phyloP scores from a whole-genome alignment of 2,888 invertebrate species.

The Meiosimyza decipiens region DNA sequence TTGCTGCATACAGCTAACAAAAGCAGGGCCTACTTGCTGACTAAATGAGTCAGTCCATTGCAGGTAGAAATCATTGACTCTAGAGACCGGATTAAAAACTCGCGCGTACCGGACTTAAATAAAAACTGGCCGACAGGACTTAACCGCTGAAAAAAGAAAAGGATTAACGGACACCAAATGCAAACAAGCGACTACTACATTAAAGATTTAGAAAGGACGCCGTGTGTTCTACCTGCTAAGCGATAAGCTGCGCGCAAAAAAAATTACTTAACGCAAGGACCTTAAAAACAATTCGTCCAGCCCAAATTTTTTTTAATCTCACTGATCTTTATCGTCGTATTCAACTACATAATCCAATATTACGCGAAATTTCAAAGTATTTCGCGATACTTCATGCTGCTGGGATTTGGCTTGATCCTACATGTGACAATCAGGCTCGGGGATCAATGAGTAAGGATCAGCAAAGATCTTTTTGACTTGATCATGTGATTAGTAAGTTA shows the following conservation, averaged over 20 bases:
- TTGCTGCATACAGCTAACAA: too few relatives aligned
- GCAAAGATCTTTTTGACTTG: constrained; percentile 48
- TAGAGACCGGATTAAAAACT: constrained; percentile 52
- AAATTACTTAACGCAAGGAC: constrained; percentile 32
- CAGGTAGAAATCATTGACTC: constrained; percentile 40
- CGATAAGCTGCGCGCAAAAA: neutral
- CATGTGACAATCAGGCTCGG: constrained; percentile 37
- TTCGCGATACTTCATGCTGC: constrained; percentile 15
- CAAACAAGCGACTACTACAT: neutral
- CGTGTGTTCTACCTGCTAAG: neutral
- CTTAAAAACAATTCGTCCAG: constrained; percentile 49
- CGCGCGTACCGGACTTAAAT: constrained; percentile 41
- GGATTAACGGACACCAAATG: constrained; percentile 49
- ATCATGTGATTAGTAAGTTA: constrained; percentile 44
- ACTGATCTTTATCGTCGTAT: constrained; percentile 2
- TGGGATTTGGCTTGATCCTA: constrained; percentile 45
- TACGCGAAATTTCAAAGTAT: constrained; percentile 42
- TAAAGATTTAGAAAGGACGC: neutral
- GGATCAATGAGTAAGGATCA: constrained; percentile 46
- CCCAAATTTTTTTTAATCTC: constrained; percentile 4
- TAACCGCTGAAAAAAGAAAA: constrained; percentile 44
- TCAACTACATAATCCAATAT: constrained; percentile 52
- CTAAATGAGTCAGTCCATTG: neutral
- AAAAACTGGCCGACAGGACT: neutral
- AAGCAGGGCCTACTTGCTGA: too few relatives aligned